Evolutionary conservation across 2,888 invertebrate genomes (phyloP).

Genomic region (Eupithecia centaureata): DNA sequence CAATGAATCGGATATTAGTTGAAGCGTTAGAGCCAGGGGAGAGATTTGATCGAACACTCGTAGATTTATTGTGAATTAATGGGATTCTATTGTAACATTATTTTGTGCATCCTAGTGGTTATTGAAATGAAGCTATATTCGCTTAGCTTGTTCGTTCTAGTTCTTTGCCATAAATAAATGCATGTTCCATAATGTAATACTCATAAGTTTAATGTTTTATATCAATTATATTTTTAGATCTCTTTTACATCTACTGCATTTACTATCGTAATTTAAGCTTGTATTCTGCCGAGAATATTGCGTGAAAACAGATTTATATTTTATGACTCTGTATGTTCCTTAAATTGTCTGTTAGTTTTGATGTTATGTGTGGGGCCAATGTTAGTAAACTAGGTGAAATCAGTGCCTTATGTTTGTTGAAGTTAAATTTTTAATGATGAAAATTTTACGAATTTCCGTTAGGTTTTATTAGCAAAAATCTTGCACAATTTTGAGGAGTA

Average conservation of each 20-base stretch:
- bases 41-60: constrained; percentile 18
- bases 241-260: constrained; percentile 83
- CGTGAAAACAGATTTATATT: constrained; percentile 55
- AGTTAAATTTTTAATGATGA: constrained; percentile 45
- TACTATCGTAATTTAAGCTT: constrained; percentile 74
- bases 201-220: constrained; percentile 80
- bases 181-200: constrained; percentile 85
- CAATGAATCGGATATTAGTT: constrained; percentile 56
- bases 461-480: constrained; percentile 38
- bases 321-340: constrained; percentile 68
- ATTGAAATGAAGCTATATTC: constrained; percentile 79
- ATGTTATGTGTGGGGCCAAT: constrained; percentile 70
- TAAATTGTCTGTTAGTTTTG: constrained; percentile 57
- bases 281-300: constrained; percentile 60
- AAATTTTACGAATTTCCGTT: constrained; percentile 42
- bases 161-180: constrained; percentile 84
- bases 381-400: constrained; percentile 57
- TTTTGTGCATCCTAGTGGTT: constrained; percentile 69
- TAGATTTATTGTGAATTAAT: constrained; percentile 17
- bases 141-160: constrained; percentile 81
- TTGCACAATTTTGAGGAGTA: constrained; percentile 51
- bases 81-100: constrained; percentile 46
- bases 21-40: constrained; percentile 36
- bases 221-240: constrained; percentile 82
- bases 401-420: constrained; percentile 75